Evolutionary conservation across 1,140 invertebrate species (phyloP).

Genomic region (Drosophila ironensis): DNA sequence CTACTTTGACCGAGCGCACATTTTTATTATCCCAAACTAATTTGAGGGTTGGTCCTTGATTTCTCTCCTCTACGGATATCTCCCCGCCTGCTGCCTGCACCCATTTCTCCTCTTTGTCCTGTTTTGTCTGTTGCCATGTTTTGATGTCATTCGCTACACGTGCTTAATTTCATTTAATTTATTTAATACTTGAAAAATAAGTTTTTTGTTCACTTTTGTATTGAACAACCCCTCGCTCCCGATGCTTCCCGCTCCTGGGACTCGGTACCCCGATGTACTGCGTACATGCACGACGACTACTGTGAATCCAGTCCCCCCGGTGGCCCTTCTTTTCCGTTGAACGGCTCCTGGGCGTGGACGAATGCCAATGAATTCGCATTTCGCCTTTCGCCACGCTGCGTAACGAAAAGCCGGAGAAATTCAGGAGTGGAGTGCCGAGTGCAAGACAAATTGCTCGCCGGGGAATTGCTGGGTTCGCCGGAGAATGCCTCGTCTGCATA

Average conservation of each 20-base stretch:
- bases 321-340: constrained; percentile 1
- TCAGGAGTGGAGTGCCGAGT: constrained; percentile 5
- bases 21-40: constrained; percentile 73
- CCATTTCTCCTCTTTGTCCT: neutral
- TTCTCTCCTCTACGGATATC: constrained; percentile 7
- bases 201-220: constrained; percentile 71
- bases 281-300: no score
- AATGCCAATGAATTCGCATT: constrained; percentile 67
- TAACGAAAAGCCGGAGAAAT: constrained; percentile 33
- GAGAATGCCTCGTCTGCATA: constrained; percentile 18
- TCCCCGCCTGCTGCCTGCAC: neutral
- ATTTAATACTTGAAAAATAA: constrained; percentile 78
- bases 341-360: constrained; percentile 50
- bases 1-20: constrained; percentile 37
- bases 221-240: constrained; percentile 43
- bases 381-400: constrained; percentile 58
- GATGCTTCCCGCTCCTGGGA: neutral
- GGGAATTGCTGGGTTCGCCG: constrained; percentile 29
- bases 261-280: no score
- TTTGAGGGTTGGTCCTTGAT: constrained; percentile 67
- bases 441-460: constrained; percentile 37
- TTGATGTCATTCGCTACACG: constrained; percentile 77
- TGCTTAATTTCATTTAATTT: constrained; percentile 77
- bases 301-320: neutral
- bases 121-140: constrained; percentile 30